Evolutionary conservation across 1,140 invertebrate species (phyloP), one percentile per base, ranked within the genome.

Genomic region (Goniozus legneri): DNA sequence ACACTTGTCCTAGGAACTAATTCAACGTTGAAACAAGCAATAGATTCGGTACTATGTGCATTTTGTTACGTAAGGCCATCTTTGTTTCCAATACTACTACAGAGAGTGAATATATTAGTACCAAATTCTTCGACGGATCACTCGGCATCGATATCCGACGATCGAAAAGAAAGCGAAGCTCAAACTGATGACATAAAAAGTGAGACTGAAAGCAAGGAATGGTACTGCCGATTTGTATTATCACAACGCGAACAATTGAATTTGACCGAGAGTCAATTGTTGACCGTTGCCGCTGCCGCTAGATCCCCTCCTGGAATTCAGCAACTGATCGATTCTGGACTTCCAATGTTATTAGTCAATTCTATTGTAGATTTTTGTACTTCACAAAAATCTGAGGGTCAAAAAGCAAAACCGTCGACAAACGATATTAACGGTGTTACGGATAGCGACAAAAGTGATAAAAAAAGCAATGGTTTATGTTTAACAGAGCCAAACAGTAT

Each of bases 41-140:
- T 93, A 1, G 88, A 89, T 65, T 79, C 84, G 57, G 80, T 92
- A 3, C 69, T 95, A 10, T 95, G 91, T 63, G 85, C 90, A 1
- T 79, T 92, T 51, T 95, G 91, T 65, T 87, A 86, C 65, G 88
- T 92, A 20, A 81, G 84, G 50, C 86, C 90, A 0, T 82, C 84
- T 34, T 74, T 89, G 15, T 93, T 92, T 54, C 82, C 81, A 16
- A 77, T 84, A 47, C 68, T 94, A 7, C 66, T 94, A 15, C 80
- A 85, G 58, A 83, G 83, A 62, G 83, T 92, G 64, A 84, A 83
- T 43, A 84, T 92, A 14, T 77, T 84, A 1, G 75, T 83, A 18
- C 73, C 79, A 7, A 78, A 79, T 52, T 65, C 79, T 15, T 70
- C 71, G 1, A 77, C 74, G 3, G 77, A 79, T 57, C 71, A 72